phyloP scores from a whole-genome alignment of 2,797 vertebrate species.

The Salmo trutta region DNA sequence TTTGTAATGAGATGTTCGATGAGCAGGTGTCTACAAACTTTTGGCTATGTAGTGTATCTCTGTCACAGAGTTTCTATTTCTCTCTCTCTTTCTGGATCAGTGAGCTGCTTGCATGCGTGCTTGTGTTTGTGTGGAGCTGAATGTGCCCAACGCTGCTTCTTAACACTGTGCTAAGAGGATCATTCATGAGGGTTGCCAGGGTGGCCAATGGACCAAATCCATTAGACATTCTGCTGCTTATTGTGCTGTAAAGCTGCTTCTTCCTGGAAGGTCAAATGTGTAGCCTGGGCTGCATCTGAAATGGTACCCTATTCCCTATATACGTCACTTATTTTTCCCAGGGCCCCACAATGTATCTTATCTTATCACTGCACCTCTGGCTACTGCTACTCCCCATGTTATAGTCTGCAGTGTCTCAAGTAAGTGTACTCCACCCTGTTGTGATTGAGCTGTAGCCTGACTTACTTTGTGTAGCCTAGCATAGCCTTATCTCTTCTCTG shows the following conservation, averaged over 20 bases:
- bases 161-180: background rate
- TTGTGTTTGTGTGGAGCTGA: background rate
- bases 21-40: too few relatives aligned
- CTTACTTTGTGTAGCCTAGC: background rate
- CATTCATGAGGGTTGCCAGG: background rate
- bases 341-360: background rate
- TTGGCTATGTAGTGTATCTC: background rate
- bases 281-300: background rate
- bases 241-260: background rate
- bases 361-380: background rate
- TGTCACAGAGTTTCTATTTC: background rate
- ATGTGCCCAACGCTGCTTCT: background rate
- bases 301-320: background rate
- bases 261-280: background rate
- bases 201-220: background rate
- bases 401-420: background rate
- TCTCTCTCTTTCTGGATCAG: background rate
- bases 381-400: background rate
- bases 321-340: background rate
- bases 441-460: background rate
- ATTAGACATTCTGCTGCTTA: background rate
- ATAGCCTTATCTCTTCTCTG: background rate
- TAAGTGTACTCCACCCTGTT: background rate
- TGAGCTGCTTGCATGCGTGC: background rate
- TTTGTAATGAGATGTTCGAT: too few relatives aligned